phyloP scores from a whole-genome alignment of 2,797 vertebrate genomes.

The Pangasius sanitwongsei region DNA sequence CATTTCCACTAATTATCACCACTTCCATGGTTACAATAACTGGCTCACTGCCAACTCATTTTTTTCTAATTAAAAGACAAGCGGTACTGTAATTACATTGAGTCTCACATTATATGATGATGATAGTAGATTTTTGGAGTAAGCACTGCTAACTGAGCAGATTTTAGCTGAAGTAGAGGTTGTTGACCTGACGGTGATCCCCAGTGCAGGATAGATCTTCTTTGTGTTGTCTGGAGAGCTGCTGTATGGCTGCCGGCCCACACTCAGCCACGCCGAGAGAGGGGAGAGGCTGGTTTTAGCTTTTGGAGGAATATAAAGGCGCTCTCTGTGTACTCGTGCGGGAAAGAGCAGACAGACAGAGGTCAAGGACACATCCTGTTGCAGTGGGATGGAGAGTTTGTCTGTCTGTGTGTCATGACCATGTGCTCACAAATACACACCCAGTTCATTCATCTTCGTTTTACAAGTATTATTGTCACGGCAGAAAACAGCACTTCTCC shows the following conservation, averaged over 20 bases:
- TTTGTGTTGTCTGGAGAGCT: constrained; percentile 52
- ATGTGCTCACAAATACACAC: background rate
- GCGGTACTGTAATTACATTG: background rate
- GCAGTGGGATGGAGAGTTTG: constrained; percentile 8
- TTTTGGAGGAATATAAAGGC: constrained; percentile 37
- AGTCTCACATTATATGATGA: background rate
- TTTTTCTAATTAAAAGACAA: background rate
- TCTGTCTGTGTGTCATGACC: constrained; percentile 5
- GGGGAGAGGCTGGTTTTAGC: constrained; percentile 43
- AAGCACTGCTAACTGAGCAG: background rate
- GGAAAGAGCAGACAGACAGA: constrained; percentile 13
- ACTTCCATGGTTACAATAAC: no score
- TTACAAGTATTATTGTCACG: background rate
- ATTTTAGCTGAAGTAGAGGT: constrained; percentile 4
- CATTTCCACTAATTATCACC: background rate
- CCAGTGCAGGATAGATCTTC: constrained; percentile 49
- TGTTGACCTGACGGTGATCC: constrained; percentile 46
- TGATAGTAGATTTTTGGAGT: background rate
- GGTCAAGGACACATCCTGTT: constrained; percentile 43
- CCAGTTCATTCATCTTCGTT: background rate
- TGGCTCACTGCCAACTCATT: background rate
- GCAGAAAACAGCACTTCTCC: background rate
- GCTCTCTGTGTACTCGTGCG: constrained; percentile 7
- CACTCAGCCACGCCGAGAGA: constrained; percentile 16
- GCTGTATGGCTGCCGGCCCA: constrained; percentile 38